Base-by-base conservation (phyloP, 2,888 invertebrate genomes). In the Noctua fimbriata region DNA sequence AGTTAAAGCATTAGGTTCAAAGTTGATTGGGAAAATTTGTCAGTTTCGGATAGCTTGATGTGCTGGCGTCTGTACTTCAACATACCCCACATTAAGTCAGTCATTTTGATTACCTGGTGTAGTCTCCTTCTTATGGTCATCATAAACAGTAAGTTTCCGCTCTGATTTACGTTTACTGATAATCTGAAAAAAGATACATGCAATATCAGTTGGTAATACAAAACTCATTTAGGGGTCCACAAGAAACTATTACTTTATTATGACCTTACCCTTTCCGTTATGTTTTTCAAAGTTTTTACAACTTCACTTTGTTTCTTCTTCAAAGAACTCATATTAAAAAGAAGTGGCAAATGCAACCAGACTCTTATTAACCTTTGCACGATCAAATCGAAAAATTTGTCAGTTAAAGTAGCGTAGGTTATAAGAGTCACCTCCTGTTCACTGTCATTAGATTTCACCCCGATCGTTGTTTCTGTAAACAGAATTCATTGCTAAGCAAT, bases 261-360 rank as follows among this genome's bases (percentile, higher is more conserved):
- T 58, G 58, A 9, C 7, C 60, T 69, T 49, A 76, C 76, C 60
- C 9, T 14, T 9, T 60, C n/a, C 9, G 76, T 60, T 71, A 76
- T 76, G 18, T n/a, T 21, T 71, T 47, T 76, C 16, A 72, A n/a
- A 6, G 14, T 41, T n/a, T 63, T 49, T 14, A 60, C n/a, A 32
- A 60, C 6, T 36, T 49, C 32, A 36, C 21, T 36, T 55, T 49
- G 58, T 21, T 28, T 32, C 52, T 28, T 69, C 41, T 76, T 72
- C 10, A 21, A 0, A 21, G 76, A n/a, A 47, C 60, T 72, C 41
- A 74, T 24, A 47, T 74, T 83, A 52, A 78, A 89, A 32, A 87
- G 52, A 44, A 84, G 83, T 36, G 86, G 82, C 5, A 76, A 76
- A 70, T 89, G 88, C 14, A 88, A 74, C 87, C 87, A 89, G 18